Conservation (phyloP, 2,113 vertebrate genomes). For the Nothoprocta perdicaria region DNA sequence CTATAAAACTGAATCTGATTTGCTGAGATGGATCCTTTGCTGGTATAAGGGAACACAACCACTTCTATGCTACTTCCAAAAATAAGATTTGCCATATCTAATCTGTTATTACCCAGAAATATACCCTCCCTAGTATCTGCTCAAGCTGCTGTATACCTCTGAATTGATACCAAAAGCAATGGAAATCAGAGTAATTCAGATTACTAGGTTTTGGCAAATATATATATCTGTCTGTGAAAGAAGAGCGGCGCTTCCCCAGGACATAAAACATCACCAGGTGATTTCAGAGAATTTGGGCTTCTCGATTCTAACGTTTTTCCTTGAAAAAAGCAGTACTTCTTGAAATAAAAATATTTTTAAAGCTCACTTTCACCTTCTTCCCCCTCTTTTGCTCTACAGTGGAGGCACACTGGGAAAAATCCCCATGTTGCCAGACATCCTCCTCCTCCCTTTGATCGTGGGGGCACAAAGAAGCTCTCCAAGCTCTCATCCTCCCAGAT, state of each 20-base stretch:
- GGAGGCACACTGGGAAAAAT: background rate
- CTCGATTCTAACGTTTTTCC: background rate
- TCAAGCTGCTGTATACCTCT: background rate
- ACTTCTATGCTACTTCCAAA: background rate
- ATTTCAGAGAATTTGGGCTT: background rate
- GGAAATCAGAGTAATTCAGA: background rate
- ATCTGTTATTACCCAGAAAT: background rate
- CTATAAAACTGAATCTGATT: background rate
- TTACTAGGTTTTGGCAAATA: background rate
- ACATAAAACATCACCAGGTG: background rate
- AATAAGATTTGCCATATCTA: background rate
- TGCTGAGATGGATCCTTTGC: background rate
- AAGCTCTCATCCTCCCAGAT: background rate
- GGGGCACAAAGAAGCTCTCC: background rate
- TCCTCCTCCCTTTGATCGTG: background rate
- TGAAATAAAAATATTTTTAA: background rate
- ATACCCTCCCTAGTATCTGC: background rate
- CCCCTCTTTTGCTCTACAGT: background rate
- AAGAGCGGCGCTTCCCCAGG: background rate
- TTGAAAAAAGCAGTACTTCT: too few relatives aligned
- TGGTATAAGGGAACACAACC: background rate
- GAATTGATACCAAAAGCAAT: background rate
- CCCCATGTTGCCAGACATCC: background rate
- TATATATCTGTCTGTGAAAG: background rate
- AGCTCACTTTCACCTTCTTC: background rate